Percentiles rank a stretch among this genome's conserved stretches.
Conservation (phyloP, 2,888 invertebrate species). For the Magallana nippona region DNA sequence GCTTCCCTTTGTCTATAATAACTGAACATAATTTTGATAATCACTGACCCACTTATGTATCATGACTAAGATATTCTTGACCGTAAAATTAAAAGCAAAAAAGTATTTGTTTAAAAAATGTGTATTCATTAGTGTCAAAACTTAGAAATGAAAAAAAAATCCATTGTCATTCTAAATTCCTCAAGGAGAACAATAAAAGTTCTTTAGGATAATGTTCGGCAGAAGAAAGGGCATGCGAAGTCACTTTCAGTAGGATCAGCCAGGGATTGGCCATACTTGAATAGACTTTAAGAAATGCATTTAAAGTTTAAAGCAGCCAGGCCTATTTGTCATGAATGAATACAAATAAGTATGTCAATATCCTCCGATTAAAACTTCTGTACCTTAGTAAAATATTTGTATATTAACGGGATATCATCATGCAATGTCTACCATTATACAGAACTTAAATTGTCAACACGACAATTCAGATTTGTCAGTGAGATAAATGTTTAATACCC, state of each 20-base stretch:
- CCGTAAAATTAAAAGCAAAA: too few species aligned
- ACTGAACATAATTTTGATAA: background rate
- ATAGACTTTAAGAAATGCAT: background rate
- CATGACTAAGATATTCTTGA: too few species aligned
- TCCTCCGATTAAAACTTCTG: constrained; percentile 13
- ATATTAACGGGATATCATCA: constrained; percentile 12
- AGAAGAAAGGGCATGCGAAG: background rate
- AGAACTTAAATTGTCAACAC: constrained; percentile 4
- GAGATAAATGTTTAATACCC: constrained; percentile 11
- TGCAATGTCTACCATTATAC: constrained; percentile 16
- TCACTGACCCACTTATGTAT: too few species aligned
- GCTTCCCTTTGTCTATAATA: constrained; percentile 25
- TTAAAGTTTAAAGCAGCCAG: constrained; percentile 7
- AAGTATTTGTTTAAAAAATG: too few species aligned
- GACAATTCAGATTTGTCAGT: background rate
- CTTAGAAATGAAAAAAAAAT: too few species aligned
- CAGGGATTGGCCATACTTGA: constrained; percentile 10
- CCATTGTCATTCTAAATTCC: too few species aligned
- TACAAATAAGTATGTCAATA: constrained; percentile 26
- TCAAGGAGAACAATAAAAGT: background rate
- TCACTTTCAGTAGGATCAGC: constrained; percentile 5
- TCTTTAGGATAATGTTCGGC: background rate
- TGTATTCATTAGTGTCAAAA: too few species aligned
- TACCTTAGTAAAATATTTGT: constrained; percentile 30
- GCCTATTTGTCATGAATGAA: constrained; percentile 27